Base-by-base conservation (phyloP, 2,797 vertebrate species). In the Paramormyrops hopkinsi region DNA sequence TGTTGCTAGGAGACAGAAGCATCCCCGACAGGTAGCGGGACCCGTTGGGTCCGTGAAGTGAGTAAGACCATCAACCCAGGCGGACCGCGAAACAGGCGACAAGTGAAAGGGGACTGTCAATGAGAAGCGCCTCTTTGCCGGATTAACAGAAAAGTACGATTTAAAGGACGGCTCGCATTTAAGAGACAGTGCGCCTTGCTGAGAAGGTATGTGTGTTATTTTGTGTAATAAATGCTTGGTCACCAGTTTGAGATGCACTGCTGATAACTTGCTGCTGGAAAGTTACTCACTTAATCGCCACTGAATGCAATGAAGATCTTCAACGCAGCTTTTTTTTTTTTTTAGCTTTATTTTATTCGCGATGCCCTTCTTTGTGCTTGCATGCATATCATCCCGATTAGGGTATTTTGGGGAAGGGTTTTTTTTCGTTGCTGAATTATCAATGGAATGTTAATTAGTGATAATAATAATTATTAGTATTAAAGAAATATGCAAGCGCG, bases 1-100 rank as follows among this genome's bases (percentile, higher is more conserved):
- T 95, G 98, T 98, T 99, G 97, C 98, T 98, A 99, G 96, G 98
- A 97, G 96, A 98, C 97, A 95, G 96, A 97, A 97, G 97, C 97
- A 97, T 98, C 97, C 95, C 94, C 95, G 95, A 95, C 94, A 95
- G 94, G 92, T 93, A 54, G 59, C 62, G 94, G 92, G 90, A 92
- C 93, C 91, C 92, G 90, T 91, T 94, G 94, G 95, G 92, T 86
- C n/a, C 11, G 29, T 41, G 86, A 65, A 53, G 86, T 62, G 37
- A 44, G 48, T 53, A 14, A 84, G 41, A 84, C 11, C 84, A 17
- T 54, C 84, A 29, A 22, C 51, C 29, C 84, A 25, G 84, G 9
- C 46, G 19, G 19, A 33, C 22, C 22, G 84, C 84, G 69, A 76
- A 76, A 76, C 56, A 25, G 56, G 56, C 25, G 69, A 65, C 59